phyloP scores from a whole-genome alignment of 2,113 vertebrate species.

The Alexandromys fortis region DNA sequence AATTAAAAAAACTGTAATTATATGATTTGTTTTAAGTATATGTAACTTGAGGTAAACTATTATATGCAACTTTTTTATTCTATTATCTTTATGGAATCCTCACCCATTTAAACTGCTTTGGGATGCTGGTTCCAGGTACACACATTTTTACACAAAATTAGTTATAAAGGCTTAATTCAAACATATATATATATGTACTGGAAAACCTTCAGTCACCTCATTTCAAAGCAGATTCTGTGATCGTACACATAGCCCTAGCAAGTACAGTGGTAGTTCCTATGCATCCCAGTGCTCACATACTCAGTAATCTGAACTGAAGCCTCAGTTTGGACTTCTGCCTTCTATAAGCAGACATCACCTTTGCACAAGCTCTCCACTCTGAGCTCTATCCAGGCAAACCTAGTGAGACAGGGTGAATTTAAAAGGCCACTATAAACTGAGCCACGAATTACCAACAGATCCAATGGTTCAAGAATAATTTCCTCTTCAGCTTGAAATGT shows the following conservation, averaged over 20 bases:
- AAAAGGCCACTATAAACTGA: conserved; percentile 74
- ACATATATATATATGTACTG: neutral
- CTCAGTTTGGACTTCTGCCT: neutral
- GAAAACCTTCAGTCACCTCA: neutral
- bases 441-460: conserved; percentile 69
- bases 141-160: neutral
- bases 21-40: neutral
- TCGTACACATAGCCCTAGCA: neutral
- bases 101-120: neutral
- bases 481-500: conserved; percentile 70
- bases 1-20: too few species aligned
- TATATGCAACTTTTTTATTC: neutral
- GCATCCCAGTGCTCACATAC: neutral
- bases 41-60: neutral
- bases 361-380: conserved; percentile 10
- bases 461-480: conserved; percentile 75
- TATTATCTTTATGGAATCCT: neutral
- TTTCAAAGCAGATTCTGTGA: neutral
- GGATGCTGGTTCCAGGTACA: neutral
- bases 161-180: neutral
- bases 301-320: neutral
- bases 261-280: neutral
- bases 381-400: conserved; percentile 47
- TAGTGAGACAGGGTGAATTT: conserved; percentile 68
- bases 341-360: conserved; percentile 42